Evolutionary conservation across 2,797 vertebrate genomes (phyloP), one percentile per base, ranked within the genome.

Genomic region (Meda fulgida): DNA sequence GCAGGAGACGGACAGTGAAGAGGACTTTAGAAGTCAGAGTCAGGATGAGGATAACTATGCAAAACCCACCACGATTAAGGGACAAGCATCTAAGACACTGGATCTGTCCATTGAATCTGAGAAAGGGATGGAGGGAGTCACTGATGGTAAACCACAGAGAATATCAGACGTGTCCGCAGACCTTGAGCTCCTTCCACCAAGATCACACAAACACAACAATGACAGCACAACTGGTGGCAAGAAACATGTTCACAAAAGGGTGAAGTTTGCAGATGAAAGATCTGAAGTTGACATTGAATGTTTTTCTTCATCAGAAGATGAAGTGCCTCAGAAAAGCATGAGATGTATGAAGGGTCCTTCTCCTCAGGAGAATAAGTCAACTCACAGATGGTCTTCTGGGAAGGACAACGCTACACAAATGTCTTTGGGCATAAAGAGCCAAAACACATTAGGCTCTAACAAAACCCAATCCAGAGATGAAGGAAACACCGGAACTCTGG

Each of bases 261-360:
- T 48, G n/a, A 86, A 71, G 48, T 70, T 80, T 51, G 60, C n/a
- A 55, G 51, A 26, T 14, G 78, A 43, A 26, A 91, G 80, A 79
- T 77, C 85, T 85, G 95, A 94, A 29, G 95, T 95, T 31, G 76
- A 91, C 85, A 95, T 96, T 81, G 94, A 96, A 82, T 91, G 91
- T 16, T 96, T 95, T 90, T 95, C 95, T 26, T 97, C 96, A 9
- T 97, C 96, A 88, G 97, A 97, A 67, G 97, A 98, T 23, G 92
- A 95, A 81, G 84, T 82, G 40, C 85, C 90, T n/a, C 29, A 66
- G 67, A 90, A 91, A 89, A 94, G 89, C 53, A 63, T 75, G 23
- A 80, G 31, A 85, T 23, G 55, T 71, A 84, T 46, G 83, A 89
- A 88, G 73, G 90, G 29, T 13, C 63, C 72, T 40, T 72, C 88